These are phyloP conservation scores for Drosophila fulvimacula DNA, from an alignment of 2,888 invertebrate genomes.

Conservation along the genomic window DNA sequence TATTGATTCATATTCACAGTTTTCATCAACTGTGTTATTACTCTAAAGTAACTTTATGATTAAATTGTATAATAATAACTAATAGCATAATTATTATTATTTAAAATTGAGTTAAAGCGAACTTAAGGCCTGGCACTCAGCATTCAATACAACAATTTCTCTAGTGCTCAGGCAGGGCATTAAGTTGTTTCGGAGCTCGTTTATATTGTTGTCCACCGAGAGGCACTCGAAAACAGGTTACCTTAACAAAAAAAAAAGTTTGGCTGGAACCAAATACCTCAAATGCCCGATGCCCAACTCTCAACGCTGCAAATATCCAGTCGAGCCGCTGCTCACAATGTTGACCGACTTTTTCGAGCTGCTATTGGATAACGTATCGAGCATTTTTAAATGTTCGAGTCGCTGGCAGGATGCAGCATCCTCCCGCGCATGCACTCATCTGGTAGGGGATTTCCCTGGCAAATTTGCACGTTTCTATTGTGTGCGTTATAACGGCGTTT, in stretches of 20 bases:
- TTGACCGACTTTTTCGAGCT: constrained; percentile 68
- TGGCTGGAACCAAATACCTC: constrained; percentile 20
- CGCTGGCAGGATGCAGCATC: constrained; percentile 7
- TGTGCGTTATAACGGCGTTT: constrained; percentile 62
- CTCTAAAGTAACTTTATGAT: not conserved
- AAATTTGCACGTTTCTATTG: constrained; percentile 78
- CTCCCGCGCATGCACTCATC: constrained; percentile 2
- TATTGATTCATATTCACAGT: no score
- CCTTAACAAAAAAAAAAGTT: constrained; percentile 17
- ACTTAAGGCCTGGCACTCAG: not conserved
- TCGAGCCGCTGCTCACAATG: constrained; percentile 46
- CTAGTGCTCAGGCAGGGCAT: constrained; percentile 24
- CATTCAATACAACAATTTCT: not conserved
- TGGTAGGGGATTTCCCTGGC: constrained; percentile 27
- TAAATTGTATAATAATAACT: no score
- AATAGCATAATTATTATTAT: no score
- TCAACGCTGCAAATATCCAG: constrained; percentile 30
- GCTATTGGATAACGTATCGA: constrained; percentile 67
- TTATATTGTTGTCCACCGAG: constrained; percentile 27
- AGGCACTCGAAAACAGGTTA: constrained; percentile 40
- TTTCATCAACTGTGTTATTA: no score
- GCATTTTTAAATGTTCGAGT: constrained; percentile 56
- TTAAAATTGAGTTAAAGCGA: no score
- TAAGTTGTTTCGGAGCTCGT: constrained; percentile 18
- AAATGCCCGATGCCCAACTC: constrained; percentile 12